These are phyloP conservation scores for Mirounga angustirostris DNA, from an alignment of 2,113 vertebrate species.

Conservation along the genomic window DNA sequence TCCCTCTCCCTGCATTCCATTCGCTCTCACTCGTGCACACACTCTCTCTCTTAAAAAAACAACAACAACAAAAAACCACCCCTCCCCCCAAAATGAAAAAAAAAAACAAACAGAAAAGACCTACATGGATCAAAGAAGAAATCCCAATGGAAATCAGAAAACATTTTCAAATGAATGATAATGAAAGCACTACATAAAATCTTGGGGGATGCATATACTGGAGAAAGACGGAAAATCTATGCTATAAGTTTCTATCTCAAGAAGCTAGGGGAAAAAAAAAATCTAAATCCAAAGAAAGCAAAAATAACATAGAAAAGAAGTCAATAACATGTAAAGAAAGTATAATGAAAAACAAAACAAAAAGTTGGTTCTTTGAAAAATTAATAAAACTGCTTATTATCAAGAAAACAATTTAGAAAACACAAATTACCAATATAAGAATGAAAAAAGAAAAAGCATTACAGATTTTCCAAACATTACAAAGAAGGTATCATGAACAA, in stretches of 20 bases:
- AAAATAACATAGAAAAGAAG: not conserved
- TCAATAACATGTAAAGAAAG: not conserved
- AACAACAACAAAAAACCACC: not conserved
- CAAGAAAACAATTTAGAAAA: not conserved
- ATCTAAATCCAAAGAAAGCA: not conserved
- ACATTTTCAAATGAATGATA: not conserved
- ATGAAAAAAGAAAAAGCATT: not conserved
- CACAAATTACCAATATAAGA: not conserved
- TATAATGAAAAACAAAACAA: not conserved
- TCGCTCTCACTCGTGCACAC: not conserved
- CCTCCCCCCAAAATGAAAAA: not conserved
- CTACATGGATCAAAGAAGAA: not conserved
- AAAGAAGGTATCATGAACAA: not conserved
- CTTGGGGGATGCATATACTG: not conserved
- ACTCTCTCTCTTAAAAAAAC: not conserved
- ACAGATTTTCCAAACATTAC: not conserved
- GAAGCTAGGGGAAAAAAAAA: not conserved
- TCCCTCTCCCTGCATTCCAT: too few species aligned
- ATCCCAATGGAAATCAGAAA: not conserved
- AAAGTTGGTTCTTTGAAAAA: not conserved
- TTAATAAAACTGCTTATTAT: not conserved
- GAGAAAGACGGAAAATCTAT: not conserved
- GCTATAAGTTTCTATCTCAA: not conserved
- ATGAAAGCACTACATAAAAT: not conserved
- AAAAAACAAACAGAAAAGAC: not conserved